These are phyloP conservation scores for Nezara viridula DNA, from an alignment of 2,888 invertebrate species.

Conservation along the genomic window DNA sequence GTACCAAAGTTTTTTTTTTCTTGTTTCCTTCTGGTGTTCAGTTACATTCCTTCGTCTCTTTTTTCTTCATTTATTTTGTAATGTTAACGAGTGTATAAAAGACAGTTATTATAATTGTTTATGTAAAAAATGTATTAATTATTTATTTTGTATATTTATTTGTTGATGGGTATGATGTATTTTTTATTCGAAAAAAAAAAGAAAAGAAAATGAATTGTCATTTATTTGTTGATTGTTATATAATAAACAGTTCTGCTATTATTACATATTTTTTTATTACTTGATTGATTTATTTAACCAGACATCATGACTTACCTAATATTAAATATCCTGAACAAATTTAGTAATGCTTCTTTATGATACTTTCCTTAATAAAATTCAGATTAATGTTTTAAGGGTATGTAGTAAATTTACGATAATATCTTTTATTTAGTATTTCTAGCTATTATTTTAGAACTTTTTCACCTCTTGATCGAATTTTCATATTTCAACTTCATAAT, in stretches of 20 bases:
- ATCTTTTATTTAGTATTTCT: too few relatives aligned
- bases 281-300: not conserved
- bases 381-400: too few relatives aligned
- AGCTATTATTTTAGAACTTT: too few relatives aligned
- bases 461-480: too few relatives aligned
- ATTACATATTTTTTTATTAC: not conserved
- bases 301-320: not conserved
- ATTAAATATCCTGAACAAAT: not conserved
- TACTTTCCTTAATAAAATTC: too few relatives aligned
- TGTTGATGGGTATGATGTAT: constrained; percentile 53
- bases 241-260: constrained; percentile 40
- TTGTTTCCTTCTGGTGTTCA: constrained; percentile 44
- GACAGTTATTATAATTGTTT: constrained; percentile 51
- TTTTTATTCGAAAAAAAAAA: constrained; percentile 43
- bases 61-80: not conserved
- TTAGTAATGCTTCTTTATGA: not conserved
- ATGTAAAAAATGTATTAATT: constrained; percentile 52
- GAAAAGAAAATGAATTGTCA: constrained; percentile 49
- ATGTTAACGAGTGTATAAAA: constrained; percentile 47
- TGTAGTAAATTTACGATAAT: too few relatives aligned
- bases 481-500: too few relatives aligned
- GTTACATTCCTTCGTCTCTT: constrained; percentile 54
- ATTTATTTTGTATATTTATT: constrained; percentile 59
- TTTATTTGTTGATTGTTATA: constrained; percentile 54
- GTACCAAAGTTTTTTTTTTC: constrained; percentile 58